A percentile compares a stretch with the other conserved stretches of the same genome.
phyloP scores from a whole-genome alignment of 2,797 vertebrate species.

The Dallia pectoralis region DNA sequence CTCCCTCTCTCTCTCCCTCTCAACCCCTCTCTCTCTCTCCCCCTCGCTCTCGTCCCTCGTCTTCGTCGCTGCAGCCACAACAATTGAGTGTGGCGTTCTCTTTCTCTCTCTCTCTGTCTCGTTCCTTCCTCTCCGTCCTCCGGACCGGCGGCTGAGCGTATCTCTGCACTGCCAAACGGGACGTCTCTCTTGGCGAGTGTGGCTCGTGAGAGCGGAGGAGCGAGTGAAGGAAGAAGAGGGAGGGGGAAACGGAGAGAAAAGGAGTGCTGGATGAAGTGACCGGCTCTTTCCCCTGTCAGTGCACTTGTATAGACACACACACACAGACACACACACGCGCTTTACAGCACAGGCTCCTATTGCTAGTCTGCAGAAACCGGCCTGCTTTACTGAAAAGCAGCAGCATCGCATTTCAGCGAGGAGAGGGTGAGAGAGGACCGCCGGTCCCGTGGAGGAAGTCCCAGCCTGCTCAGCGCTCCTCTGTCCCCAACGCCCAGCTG shows the following conservation, averaged over 20 bases:
- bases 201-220: slow-evolving; percentile 53
- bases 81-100: slow-evolving; percentile 7
- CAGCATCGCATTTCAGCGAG: slow-evolving; percentile 85
- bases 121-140: slow-evolving; percentile 31
- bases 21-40: slow-evolving; percentile 16
- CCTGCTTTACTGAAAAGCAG: slow-evolving; percentile 82
- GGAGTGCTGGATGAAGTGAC: slow-evolving; percentile 46
- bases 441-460: slow-evolving; percentile 1
- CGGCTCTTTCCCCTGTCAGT: slow-evolving; percentile 69
- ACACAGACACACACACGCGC: background rate
- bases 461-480: background rate
- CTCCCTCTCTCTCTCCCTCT: slow-evolving; percentile 54
- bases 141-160: slow-evolving; percentile 71
- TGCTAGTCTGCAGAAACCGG: slow-evolving; percentile 83
- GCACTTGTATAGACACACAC: slow-evolving; percentile 58
- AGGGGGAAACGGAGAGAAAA: slow-evolving; percentile 46
- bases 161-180: slow-evolving; percentile 74
- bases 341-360: slow-evolving; percentile 76
- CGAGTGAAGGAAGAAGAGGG: slow-evolving; percentile 44
- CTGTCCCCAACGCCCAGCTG: slow-evolving; percentile 53
- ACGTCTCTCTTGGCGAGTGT: slow-evolving; percentile 79
- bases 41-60: slow-evolving; percentile 54
- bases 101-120: slow-evolving; percentile 33
- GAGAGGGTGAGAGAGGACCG: background rate
- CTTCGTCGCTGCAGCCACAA: slow-evolving; percentile 38